These are phyloP conservation scores for Mungos mungo DNA, from an alignment of 2,113 vertebrate species.

Conservation along the genomic window DNA sequence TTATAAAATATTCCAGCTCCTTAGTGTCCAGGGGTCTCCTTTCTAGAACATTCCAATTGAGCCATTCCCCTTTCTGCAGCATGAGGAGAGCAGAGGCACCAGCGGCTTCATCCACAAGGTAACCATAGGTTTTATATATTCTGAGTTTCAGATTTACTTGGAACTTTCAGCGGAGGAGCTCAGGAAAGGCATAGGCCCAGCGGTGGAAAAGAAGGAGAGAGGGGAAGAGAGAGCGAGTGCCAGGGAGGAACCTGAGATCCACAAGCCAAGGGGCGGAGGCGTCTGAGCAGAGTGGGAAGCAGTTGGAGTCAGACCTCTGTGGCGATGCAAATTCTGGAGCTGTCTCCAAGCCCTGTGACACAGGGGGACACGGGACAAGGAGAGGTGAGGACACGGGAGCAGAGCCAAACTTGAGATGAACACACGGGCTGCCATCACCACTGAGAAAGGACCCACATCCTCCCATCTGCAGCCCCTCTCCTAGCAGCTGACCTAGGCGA, in stretches of 20 bases:
- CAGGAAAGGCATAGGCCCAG: not conserved
- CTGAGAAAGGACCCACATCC: not conserved
- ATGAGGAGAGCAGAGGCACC: not conserved
- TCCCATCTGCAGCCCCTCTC: not conserved
- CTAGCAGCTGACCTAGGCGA: fast-evolving
- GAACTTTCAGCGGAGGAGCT: not conserved
- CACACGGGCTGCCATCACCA: no score
- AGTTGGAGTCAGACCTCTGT: not conserved
- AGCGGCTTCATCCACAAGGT: not conserved
- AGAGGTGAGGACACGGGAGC: not conserved
- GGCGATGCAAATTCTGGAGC: not conserved
- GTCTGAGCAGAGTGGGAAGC: not conserved
- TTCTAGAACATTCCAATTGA: not conserved
- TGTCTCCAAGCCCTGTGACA: not conserved
- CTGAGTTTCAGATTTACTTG: not conserved
- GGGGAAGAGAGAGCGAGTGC: not conserved
- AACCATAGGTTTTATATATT: not conserved
- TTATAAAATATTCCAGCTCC: not conserved
- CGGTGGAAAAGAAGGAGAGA: not conserved
- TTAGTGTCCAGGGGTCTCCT: not conserved
- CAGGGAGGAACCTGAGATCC: not conserved
- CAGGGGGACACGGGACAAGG: fast-evolving
- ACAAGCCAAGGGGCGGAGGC: not conserved
- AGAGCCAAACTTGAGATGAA: not conserved
- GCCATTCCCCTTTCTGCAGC: not conserved